Percentiles rank a stretch among this genome's conserved stretches.
These are phyloP conservation scores for Hippopotamyrus pictus DNA, from an alignment of 2,797 vertebrate genomes.

Conservation along the genomic window DNA sequence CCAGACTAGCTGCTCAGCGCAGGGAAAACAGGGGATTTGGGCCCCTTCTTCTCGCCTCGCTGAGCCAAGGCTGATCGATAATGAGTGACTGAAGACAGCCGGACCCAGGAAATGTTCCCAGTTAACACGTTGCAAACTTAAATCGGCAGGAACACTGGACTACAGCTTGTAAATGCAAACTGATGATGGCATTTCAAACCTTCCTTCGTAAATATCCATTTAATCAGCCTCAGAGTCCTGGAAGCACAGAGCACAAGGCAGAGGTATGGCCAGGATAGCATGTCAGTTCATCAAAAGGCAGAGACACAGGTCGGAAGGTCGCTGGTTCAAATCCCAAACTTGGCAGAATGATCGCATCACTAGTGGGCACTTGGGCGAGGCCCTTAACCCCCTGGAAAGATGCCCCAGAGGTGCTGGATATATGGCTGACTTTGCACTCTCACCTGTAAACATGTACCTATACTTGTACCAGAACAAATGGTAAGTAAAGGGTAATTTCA, in stretches of 20 bases:
- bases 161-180: not conserved
- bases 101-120: not conserved
- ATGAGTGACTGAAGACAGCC: not conserved
- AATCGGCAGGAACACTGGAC: not conserved
- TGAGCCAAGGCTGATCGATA: not conserved
- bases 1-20: not conserved
- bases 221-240: not conserved
- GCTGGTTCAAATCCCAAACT: not conserved
- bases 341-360: not conserved
- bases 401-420: not conserved
- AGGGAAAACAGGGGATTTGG: not conserved
- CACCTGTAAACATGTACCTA: not conserved
- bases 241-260: not conserved
- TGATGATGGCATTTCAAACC: not conserved
- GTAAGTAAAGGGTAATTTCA: not conserved
- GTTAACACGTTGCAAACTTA: not conserved
- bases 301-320: not conserved
- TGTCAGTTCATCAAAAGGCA: not conserved
- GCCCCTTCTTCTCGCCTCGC: not conserved
- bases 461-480: not conserved
- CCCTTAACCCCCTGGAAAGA: not conserved
- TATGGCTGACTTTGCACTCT: not conserved
- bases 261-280: not conserved
- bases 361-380: not conserved
- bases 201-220: not conserved